A percentile compares a stretch with the other conserved stretches of the same genome.
phyloP scores from a whole-genome alignment of 2,888 invertebrate genomes.

The Thyatira batis region DNA sequence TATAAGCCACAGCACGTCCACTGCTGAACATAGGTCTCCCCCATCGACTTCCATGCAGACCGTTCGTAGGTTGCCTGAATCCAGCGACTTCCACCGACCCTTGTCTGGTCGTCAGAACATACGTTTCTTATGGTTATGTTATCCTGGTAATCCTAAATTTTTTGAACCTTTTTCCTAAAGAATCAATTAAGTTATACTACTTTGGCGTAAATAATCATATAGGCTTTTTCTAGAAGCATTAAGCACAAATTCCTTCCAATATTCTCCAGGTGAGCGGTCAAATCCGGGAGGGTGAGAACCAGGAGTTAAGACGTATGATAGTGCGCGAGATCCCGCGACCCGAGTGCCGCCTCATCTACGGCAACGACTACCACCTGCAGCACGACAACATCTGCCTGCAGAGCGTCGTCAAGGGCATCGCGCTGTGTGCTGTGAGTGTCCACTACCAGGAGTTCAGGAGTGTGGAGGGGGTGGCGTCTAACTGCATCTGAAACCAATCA shows the following conservation, averaged over 20 bases:
- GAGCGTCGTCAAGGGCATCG: slow-evolving; percentile 64
- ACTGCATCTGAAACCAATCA: no score
- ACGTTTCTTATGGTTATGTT: neutral
- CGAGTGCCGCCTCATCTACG: slow-evolving; percentile 62
- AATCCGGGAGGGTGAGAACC: slow-evolving; percentile 71
- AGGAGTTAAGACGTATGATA: slow-evolving; percentile 73
- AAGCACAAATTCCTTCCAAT: neutral
- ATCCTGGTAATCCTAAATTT: slow-evolving; percentile 3
- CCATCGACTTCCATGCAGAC: no score
- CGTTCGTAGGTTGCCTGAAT: no score
- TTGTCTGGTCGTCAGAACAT: no score
- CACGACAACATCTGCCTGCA: slow-evolving; percentile 70
- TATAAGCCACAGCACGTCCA: no score
- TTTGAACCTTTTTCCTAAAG: no score
- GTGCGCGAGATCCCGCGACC: slow-evolving; percentile 53
- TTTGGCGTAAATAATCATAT: no score
- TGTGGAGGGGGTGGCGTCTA: no score
- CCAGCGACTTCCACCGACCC: no score
- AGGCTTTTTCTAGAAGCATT: neutral
- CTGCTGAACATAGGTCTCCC: no score
- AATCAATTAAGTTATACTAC: no score
- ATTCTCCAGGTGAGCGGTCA: slow-evolving; percentile 61
- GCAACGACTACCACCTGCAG: slow-evolving; percentile 70
- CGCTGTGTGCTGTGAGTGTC: slow-evolving; percentile 67
- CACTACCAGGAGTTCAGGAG: slow-evolving; percentile 9